These are phyloP conservation scores for Parasteatoda lunata DNA, from an alignment of 2,888 invertebrate species.

Conservation along the genomic window DNA sequence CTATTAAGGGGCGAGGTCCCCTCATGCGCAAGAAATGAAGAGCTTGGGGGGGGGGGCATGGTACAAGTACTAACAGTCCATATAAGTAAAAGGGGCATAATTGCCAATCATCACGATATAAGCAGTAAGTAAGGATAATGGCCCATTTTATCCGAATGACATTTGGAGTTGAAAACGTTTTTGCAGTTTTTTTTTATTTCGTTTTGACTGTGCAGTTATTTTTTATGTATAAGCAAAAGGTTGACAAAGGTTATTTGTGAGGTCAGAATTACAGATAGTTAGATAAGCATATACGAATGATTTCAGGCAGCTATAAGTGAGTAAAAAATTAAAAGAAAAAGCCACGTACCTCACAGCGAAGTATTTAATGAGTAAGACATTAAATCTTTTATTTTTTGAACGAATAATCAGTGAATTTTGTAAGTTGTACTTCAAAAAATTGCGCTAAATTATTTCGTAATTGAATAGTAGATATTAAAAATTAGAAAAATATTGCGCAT, in stretches of 20 bases:
- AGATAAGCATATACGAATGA: slow-evolving; percentile 43
- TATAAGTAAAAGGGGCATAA: slow-evolving; percentile 62
- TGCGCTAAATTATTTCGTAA: too few relatives aligned
- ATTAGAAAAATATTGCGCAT: too few relatives aligned
- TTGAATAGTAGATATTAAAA: too few relatives aligned
- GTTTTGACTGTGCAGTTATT: slow-evolving; percentile 18
- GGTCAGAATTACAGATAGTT: slow-evolving; percentile 43
- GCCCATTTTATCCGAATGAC: slow-evolving; percentile 64
- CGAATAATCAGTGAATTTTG: too few relatives aligned
- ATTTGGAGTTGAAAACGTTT: slow-evolving; percentile 55
- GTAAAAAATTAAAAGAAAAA: slow-evolving; percentile 29
- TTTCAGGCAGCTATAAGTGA: slow-evolving; percentile 50
- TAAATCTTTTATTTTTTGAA: too few relatives aligned
- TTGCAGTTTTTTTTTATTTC: slow-evolving; percentile 33
- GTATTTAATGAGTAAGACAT: too few relatives aligned
- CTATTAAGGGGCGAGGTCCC: slow-evolving; percentile 36
- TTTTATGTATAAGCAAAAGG: slow-evolving; percentile 30
- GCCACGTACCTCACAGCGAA: slow-evolving; percentile 10
- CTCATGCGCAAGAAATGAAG: slow-evolving; percentile 33
- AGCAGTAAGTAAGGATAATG: slow-evolving; percentile 65
- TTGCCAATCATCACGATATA: slow-evolving; percentile 68
- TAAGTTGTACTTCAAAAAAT: too few relatives aligned
- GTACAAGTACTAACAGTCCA: slow-evolving; percentile 48
- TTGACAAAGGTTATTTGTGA: slow-evolving; percentile 44
- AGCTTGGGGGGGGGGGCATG: slow-evolving; percentile 38